Evolutionary conservation across 2,797 vertebrate species (phyloP), one percentile per base, ranked within the genome.

Genomic region (Oreochromis mossambicus): DNA sequence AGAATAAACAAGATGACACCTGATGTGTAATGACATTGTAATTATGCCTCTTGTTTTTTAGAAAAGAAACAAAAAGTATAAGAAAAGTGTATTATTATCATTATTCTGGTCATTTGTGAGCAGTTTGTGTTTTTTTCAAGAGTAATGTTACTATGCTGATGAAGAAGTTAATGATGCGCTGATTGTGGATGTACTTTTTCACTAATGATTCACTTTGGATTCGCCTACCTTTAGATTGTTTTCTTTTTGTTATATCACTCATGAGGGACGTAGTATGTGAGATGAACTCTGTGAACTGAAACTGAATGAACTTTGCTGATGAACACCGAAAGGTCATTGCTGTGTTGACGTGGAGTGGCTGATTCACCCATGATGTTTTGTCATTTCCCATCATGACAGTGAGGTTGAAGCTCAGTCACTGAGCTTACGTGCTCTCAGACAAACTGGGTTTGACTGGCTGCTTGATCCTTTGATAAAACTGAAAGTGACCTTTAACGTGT

Each of bases 301-400:
- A 56, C 70, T 41, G 78, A 61, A 75, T 61, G n/a, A 84, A 78
- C 63, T 56, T 78, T 11, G 77, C 88, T 86, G 75, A 82, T 52
- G 48, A 82, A 81, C 68, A 78, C 55, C 11, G 24, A 93, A 92
- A 93, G 90, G 91, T 89, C 87, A 91, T 52, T 5, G 79, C 46
- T 83, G 80, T 52, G 61, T 41, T 70, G 68, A 73, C 26, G 56
- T 5, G 43, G 66, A 79, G 66, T 36, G 61, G 50, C 78, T 91
- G 86, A 91, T 87, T 91, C 87, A 88, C 70, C 9, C 68, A 29
- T n/a, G 43, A 75, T 50, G 15, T 14, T 55, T 52, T 58, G 7
- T 88, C 80, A 36, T 85, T 77, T 43, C 41, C 58, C 80, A 81
- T 54, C 48, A 43, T 15, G 55, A 46, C 58, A 46, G 29, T 6